These are phyloP conservation scores for Epinotia ramella DNA, from an alignment of 2,888 invertebrate species.

Conservation along the genomic window DNA sequence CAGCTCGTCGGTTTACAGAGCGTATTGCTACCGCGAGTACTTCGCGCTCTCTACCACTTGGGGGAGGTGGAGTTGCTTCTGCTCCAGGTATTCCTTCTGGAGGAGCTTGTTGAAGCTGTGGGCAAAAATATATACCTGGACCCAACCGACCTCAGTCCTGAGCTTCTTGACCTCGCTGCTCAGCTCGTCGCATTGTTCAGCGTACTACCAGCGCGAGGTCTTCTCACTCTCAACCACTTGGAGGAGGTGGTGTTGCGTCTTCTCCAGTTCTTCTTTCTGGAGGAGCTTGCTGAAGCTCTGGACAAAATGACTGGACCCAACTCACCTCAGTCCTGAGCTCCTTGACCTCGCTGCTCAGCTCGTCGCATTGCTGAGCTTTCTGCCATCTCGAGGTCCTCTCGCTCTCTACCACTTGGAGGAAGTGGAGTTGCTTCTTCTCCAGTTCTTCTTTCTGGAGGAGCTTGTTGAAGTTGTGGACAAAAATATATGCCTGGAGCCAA, in stretches of 20 bases:
- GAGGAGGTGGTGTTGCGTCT: constrained; percentile 80
- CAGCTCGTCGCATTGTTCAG: constrained; percentile 95
- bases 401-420: too few species aligned
- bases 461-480: constrained; percentile 92
- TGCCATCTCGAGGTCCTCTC: too few species aligned
- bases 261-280: constrained; percentile 96
- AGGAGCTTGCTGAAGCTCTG: constrained; percentile 88
- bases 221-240: too few species aligned
- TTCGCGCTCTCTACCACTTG: constrained; percentile 83
- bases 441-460: constrained; percentile 95
- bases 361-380: constrained; percentile 91
- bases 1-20: background rate
- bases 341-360: constrained; percentile 94
- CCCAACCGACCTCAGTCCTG: constrained; percentile 90
- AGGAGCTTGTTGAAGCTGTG: constrained; percentile 94
- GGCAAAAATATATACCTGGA: constrained; percentile 50
- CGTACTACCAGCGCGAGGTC: too few species aligned
- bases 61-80: constrained; percentile 95
- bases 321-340: constrained; percentile 93
- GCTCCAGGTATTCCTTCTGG: constrained; percentile 95
- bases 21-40: background rate
- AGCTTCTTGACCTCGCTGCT: constrained; percentile 95
- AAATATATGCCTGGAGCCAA: background rate
- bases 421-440: constrained; percentile 88
- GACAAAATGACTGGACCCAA: constrained; percentile 46